Evolutionary conservation across 2,113 vertebrate genomes (phyloP), one percentile per base, ranked within the genome.

Genomic region (Engraulis encrasicolus): DNA sequence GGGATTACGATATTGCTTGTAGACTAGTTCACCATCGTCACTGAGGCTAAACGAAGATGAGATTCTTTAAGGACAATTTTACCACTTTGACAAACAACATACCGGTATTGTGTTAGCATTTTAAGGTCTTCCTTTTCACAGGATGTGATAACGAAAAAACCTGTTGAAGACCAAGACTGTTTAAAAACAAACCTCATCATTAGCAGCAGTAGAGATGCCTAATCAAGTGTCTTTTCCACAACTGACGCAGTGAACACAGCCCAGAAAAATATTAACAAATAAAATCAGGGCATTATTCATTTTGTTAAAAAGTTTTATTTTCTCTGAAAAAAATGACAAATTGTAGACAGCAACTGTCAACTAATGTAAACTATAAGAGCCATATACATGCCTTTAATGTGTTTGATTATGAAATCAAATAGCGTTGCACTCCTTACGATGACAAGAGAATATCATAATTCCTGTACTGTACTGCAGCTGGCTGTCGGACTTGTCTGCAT

Each of bases 261-360:
- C 61, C 11, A 71, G 23, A 17, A 1, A 17, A 1, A 11, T 2
- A 9, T 27, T 31, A 23, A 74, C 34, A 74, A 74, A 74, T 74
- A 34, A 74, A n/a, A 34, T 74, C 66, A 34, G 82, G 66, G 27
- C 6, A 83, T 54, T 12, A 17, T 36, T 71, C 37, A 37, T 77
- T 58, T 85, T 89, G 54, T 89, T 85, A 37, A 89, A 90, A 90
- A 90, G 50, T 85, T 90, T 89, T 88, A 89, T 90, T 91, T n/a
- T 81, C 84, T 84, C 84, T 90, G 88, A 87, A 90, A 88, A n/a
- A 91, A 93, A 90, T 87, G 23, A 89, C 78, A 91, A 82, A 87
- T 90, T 85, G 85, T 84, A 88, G 86, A 88, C 79, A 85, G 37
- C 79, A 81, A 81, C 36, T 66, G 79, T 84, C 82, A 38, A 83